Evolutionary conservation across 2,113 vertebrate genomes (phyloP).

Genomic region (Perca fluviatilis): DNA sequence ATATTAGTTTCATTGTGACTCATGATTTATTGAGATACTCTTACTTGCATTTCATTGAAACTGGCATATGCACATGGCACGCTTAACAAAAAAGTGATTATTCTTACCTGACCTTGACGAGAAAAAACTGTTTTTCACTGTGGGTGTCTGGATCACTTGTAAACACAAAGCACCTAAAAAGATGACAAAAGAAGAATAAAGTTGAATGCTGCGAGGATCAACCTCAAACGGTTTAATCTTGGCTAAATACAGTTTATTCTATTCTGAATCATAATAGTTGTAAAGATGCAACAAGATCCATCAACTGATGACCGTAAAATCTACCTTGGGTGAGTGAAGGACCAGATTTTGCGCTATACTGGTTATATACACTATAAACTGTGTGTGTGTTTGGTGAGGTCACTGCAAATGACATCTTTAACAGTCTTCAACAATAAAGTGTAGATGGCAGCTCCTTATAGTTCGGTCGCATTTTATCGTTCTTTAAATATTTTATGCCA

Average conservation of each 20-base stretch:
- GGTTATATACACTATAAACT: too few species aligned
- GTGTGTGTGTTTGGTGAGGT: not conserved
- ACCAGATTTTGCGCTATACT: not conserved
- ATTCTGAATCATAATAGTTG: not conserved
- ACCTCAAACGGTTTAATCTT: not conserved
- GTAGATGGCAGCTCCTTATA: not conserved
- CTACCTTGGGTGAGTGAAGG: not conserved
- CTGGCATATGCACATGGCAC: too few species aligned
- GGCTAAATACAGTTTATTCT: not conserved
- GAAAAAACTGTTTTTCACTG: slow-evolving; percentile 1
- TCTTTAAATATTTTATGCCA: not conserved
- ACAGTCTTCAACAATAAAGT: not conserved
- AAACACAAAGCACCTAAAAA: slow-evolving; percentile 12
- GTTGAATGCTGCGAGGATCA: not conserved
- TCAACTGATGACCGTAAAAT: not conserved
- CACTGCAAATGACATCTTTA: not conserved
- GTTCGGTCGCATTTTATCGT: not conserved
- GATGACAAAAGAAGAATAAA: slow-evolving; percentile 4
- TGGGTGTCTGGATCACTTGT: not conserved
- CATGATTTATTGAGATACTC: not conserved
- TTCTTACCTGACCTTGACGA: slow-evolving; percentile 19
- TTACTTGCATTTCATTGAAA: not conserved
- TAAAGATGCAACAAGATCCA: not conserved
- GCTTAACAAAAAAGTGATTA: not conserved
- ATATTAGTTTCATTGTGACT: not conserved